Evolutionary conservation across 1,140 invertebrate species (phyloP), one percentile per base, ranked within the genome.

Genomic region (Sarcophaga peregrina): DNA sequence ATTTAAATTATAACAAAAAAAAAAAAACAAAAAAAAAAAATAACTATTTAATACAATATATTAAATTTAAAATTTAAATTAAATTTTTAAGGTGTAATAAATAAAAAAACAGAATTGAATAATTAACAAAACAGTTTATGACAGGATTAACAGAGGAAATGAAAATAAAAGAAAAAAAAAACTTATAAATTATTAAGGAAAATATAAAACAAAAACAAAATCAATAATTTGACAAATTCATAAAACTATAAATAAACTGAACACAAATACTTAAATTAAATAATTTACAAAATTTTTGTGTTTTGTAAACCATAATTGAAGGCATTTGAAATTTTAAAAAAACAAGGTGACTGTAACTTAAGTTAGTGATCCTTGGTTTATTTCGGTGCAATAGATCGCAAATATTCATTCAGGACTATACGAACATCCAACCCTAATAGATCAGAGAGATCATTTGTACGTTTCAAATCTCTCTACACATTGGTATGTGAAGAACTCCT

Each of bases 1-100:
- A 78, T 47, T 50, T 78, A 50, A 78, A 78, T 17, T 47, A n/a
- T n/a, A 75, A 75, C 10, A 20, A 78, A 8, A n/a, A n/a, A n/a
- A n/a, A n/a, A n/a, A n/a, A n/a, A n/a, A n/a, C n/a, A n/a, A n/a
- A n/a, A n/a, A 75, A 3, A n/a, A 20, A 78, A 20, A 50, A 10
- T 4, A 50, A 78, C 47, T 50, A 78, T 50, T 76, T 76, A 50
- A 76, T 47, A 76, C 7, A 62, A 17, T n/a, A 37, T 37, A 72
- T 72, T 72, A 52, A 50, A 78, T 20, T 17, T 50, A 25, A 78
- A 50, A 52, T 78, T 25, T 20, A 52, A 52, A 20, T 17, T 52
- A 78, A 78, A 50, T 52, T 78, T 37, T 37, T 37, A 17, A 73
- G 25, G 68, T 25, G 25, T 54, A 10, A 11, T 54, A 72, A 25